Evolutionary conservation across 2,113 vertebrate genomes (phyloP).

Genomic region (Xiphias gladius): DNA sequence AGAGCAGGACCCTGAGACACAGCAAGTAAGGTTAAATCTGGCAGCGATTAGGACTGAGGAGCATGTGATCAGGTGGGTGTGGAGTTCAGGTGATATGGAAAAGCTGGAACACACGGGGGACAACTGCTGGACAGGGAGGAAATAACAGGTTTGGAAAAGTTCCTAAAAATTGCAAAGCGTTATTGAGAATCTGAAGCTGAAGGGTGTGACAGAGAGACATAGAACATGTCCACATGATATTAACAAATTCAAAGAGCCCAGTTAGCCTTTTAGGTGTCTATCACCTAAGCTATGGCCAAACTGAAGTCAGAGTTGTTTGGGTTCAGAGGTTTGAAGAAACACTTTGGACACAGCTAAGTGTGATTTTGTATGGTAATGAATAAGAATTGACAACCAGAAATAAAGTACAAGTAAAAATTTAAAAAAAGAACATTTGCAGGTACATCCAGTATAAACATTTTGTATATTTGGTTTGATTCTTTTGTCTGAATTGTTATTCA

Average conservation of each 20-base stretch:
- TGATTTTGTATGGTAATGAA: no score
- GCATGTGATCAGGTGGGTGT: background rate
- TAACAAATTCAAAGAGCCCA: background rate
- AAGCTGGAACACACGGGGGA: background rate
- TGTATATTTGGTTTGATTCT: background rate
- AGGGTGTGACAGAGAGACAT: background rate
- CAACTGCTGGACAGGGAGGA: background rate
- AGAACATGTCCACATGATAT: background rate
- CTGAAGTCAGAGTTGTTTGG: background rate
- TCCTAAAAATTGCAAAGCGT: background rate
- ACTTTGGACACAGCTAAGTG: no score
- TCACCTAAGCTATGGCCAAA: background rate
- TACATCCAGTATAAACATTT: background rate
- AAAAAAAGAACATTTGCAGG: no score
- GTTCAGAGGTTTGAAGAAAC: no score
- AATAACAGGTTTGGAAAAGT: background rate
- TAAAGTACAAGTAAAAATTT: no score
- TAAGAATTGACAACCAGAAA: no score
- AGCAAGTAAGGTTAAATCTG: background rate
- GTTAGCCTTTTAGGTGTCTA: background rate
- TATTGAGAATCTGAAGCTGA: background rate
- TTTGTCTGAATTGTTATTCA: background rate
- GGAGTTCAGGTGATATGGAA: background rate
- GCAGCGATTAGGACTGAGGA: background rate
- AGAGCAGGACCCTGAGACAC: background rate